phyloP scores from a whole-genome alignment of 1,140 invertebrate species.

The Odontomachus brunneus region DNA sequence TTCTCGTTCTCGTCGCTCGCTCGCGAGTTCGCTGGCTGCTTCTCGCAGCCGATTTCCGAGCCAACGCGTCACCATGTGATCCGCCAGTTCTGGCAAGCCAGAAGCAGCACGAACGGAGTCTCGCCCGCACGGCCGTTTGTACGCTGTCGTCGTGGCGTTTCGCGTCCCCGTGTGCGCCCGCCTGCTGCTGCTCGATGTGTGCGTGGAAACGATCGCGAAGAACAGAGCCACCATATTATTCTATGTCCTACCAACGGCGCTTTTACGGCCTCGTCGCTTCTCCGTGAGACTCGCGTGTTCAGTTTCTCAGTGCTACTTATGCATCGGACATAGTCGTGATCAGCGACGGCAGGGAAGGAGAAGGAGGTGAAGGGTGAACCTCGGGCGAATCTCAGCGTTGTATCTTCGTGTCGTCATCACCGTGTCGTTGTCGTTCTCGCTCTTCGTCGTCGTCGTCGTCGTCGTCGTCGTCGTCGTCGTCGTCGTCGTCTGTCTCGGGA shows the following conservation, averaged over 20 bases:
- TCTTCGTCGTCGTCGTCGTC: conserved; percentile 18
- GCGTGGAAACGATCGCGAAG: conserved; percentile 71
- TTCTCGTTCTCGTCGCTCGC: conserved; percentile 60
- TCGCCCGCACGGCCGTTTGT: conserved; percentile 34
- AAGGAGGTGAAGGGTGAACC: no score
- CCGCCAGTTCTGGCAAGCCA: not conserved
- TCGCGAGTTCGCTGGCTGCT: conserved; percentile 64
- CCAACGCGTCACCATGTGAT: not conserved
- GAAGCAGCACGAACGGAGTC: conserved; percentile 37
- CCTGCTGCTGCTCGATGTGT: conserved; percentile 39
- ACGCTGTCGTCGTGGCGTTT: not conserved
- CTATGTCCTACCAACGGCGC: conserved; percentile 62
- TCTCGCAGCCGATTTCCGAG: not conserved
- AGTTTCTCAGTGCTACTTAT: conserved; percentile 22
- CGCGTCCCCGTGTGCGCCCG: conserved; percentile 1
- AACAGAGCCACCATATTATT: conserved; percentile 78
- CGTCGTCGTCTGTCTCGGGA: conserved; percentile 21
- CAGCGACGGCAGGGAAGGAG: no score
- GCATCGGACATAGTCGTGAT: no score
- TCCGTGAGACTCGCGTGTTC: conserved; percentile 30
- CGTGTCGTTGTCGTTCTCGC: conserved; percentile 10
- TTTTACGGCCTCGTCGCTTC: conserved; percentile 42
- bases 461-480: conserved; percentile 23
- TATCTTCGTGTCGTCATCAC: not conserved
- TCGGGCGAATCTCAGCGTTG: not conserved